A percentile compares a stretch with the other conserved stretches of the same genome.
Conservation (phyloP, 2,113 vertebrate genomes). For the Trogon surrucura region DNA sequence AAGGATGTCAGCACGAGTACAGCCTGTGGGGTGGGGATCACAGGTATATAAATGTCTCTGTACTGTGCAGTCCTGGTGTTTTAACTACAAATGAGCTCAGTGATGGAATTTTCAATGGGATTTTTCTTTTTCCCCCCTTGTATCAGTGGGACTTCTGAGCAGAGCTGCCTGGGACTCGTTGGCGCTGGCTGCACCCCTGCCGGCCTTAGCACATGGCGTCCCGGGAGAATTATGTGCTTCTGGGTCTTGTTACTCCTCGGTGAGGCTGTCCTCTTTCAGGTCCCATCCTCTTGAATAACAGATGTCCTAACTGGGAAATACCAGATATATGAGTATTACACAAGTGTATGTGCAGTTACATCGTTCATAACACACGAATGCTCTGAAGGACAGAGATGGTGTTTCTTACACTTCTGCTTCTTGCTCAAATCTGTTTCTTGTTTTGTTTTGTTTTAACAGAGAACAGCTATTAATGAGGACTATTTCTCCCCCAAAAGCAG, state of each 20-base stretch:
- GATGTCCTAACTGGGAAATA: neutral
- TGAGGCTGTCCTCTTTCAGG: no score
- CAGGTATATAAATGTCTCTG: accelerated
- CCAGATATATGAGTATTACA: accelerated
- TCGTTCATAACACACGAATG: no score
- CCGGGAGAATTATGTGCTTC: neutral
- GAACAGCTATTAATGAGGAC: neutral
- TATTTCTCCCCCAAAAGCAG: neutral
- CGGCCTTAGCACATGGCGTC: neutral
- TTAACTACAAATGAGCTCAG: accelerated
- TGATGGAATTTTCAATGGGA: accelerated
- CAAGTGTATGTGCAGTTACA: neutral
- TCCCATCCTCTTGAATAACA: neutral
- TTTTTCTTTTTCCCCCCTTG: neutral
- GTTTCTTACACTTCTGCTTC: neutral
- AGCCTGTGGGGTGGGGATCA: neutral
- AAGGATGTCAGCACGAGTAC: no score
- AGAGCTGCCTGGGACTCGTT: neutral
- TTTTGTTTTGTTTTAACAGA: neutral
- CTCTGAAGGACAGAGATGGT: no score
- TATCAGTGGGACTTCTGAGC: neutral
- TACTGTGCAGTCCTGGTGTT: accelerated
- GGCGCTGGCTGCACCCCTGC: neutral
- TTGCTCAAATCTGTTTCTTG: neutral
- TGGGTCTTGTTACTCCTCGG: neutral